Percentiles rank a stretch among this genome's conserved stretches.
Conservation (phyloP, 2,113 vertebrate species). For the Syngnathoides biaculeatus region DNA sequence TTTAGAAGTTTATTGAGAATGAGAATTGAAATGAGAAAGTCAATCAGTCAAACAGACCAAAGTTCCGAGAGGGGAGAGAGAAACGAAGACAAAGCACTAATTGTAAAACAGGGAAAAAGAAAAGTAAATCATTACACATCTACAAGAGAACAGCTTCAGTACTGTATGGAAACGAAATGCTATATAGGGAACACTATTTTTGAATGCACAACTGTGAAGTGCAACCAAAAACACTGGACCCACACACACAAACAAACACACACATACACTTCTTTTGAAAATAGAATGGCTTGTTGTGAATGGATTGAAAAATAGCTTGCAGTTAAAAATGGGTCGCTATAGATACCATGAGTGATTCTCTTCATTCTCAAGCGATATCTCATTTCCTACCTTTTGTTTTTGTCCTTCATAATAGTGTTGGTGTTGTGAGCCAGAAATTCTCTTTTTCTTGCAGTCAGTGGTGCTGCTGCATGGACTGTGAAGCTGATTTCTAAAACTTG, state of each 20-base stretch:
- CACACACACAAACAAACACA: not conserved
- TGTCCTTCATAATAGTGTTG: constrained; percentile 1
- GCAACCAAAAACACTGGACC: not conserved
- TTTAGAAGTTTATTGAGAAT: no score
- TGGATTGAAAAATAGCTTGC: constrained; percentile 46
- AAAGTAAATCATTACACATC: no score
- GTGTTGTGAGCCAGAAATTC: not conserved
- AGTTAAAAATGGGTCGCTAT: constrained; percentile 31
- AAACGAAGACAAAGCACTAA: no score
- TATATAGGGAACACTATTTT: not conserved
- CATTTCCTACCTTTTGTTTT: constrained; percentile 43
- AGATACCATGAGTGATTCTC: constrained; percentile 29
- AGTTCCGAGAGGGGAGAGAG: no score
- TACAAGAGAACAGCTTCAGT: not conserved
- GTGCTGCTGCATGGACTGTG: not conserved
- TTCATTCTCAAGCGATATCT: constrained; percentile 39
- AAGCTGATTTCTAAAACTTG: not conserved
- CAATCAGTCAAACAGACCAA: no score
- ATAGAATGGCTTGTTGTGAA: constrained; percentile 46
- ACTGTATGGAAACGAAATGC: not conserved
- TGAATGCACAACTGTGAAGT: not conserved
- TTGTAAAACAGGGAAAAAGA: no score
- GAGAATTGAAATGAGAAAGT: no score
- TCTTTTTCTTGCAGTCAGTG: not conserved
- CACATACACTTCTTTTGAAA: constrained; percentile 18